Base-by-base conservation (phyloP, 2,113 vertebrate genomes). In the Myxocyprinus asiaticus region DNA sequence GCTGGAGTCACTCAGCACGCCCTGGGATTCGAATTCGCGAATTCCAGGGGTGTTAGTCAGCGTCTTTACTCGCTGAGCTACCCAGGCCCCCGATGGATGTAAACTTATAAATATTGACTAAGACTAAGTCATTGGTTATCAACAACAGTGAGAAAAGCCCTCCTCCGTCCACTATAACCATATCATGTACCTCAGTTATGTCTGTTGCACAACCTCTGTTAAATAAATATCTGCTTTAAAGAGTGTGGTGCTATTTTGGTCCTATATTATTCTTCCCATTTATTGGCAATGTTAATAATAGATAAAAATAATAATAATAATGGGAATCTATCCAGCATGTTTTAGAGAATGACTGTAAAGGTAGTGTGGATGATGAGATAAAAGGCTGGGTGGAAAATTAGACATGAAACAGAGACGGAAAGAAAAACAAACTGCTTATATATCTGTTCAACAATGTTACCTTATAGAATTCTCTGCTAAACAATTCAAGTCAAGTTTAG, bases 151-250 rank as follows among this genome's bases (percentile, higher is more conserved):
- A 79, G 80, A 83, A 91, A 85, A 56, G 65, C 42, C 70, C 62
- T 48, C 80, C 72, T 81, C 82, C 81, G 80, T 90, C 93, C 93
- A 92, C 94, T 92, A 89, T 94, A 91, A 92, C 89, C 90, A 91
- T 91, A 89, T 92, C 92, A 90, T 94, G 95, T 96, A 98, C 96
- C 96, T 97, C 96, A 96, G 88, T 88, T 91, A 92, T 95, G 91
- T 95, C 89, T 88, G 93, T 96, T 95, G 94, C 95, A 96, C 94
- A 96, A 94, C 92, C 92, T 94, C 93, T 96, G 87, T 91, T 95
- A 92, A 93, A 92, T 93, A 93, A 93, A 92, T 87, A 85, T 95
- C 94, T 93, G 90, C 94, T 96, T 96, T 96, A 94, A 95, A 87
- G 89, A 96, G 94, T 95, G 94, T 94, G 93, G 95, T 93, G 91